Base-by-base conservation (phyloP, 2,888 invertebrate genomes). In the Scaptodrosophila latifasciaeformis region DNA sequence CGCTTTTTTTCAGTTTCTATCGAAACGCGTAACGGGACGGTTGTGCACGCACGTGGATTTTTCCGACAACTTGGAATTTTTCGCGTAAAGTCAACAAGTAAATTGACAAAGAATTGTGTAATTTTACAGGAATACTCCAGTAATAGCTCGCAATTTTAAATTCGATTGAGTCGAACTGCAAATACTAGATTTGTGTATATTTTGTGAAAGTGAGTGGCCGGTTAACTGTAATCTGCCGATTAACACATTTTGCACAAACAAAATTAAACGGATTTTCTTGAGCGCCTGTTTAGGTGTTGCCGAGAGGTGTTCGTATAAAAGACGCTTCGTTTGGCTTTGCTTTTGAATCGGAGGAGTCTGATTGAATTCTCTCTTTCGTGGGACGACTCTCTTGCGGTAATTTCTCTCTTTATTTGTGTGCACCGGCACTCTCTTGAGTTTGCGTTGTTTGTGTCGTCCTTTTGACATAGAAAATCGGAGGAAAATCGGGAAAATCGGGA, bases 11-110 rank as follows among this genome's bases (percentile, higher is more conserved):
- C 65, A 84, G 83, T 83, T 67, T 59, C 65, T 46, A 64, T 59
- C 71, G 65, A 76, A 75, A 76, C 75, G 82, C 78, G 74, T 58
- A 65, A 60, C 70, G 68, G 67, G 68, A 62, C 62, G 81, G 82
- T 81, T 74, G 75, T 67, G 65, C 62, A 55, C 55, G 59, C 53
- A 50, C 30, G 55, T 58, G 48, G 34, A 35, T 19, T 29, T 19
- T 34, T 21, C 15, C 31, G 30, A 2, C 31, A 5, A 31, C 31
- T 42, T 42, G 18, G 39, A 50, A 60, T 46, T 39, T 21, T 17
- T 13, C 9, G 37, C 37, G 24, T 24, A 42, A 45, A 21, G 10
- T 15, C 40, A 34, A 35, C 18, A 30, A 34, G 43, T 35, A 18
- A 12, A 24, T 5, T 5, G 24, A 24, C 3, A 24, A 24, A 24